Evolutionary conservation across 2,797 vertebrate species (phyloP).

Genomic region (Cetoscarus ocellatus): DNA sequence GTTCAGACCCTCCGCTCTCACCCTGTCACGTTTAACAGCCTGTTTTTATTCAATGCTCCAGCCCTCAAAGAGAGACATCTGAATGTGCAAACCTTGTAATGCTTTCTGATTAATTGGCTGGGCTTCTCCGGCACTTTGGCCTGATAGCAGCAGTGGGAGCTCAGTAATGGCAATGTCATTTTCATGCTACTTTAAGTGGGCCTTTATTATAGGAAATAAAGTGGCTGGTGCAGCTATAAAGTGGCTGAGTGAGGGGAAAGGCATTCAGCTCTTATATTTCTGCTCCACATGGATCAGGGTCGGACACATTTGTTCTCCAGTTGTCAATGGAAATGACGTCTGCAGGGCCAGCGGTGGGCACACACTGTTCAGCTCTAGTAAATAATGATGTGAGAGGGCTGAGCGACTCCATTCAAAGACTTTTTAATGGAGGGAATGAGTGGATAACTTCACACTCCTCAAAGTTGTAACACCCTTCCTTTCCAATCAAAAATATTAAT

Average conservation of each 20-base stretch:
- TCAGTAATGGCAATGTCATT: slow-evolving; percentile 72
- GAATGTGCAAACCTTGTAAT: slow-evolving; percentile 60
- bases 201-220: slow-evolving; percentile 78
- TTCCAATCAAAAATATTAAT: not conserved
- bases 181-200: slow-evolving; percentile 75
- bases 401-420: slow-evolving; percentile 20
- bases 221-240: slow-evolving; percentile 55
- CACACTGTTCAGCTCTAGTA: slow-evolving; percentile 1
- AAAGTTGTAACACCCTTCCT: not conserved
- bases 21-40: slow-evolving; percentile 22
- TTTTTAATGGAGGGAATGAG: slow-evolving; percentile 28
- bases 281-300: slow-evolving; percentile 32
- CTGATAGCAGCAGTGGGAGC: slow-evolving; percentile 69
- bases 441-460: slow-evolving; percentile 2
- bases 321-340: slow-evolving; percentile 30
- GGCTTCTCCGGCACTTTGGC: slow-evolving; percentile 68
- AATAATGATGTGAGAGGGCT: slow-evolving; percentile 25
- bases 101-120: slow-evolving; percentile 67
- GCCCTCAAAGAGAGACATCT: slow-evolving; percentile 43
- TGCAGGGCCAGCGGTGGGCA: slow-evolving; percentile 8
- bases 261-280: slow-evolving; percentile 33
- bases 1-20: slow-evolving; percentile 8
- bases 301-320: slow-evolving; percentile 23
- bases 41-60: slow-evolving; percentile 31
- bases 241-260: slow-evolving; percentile 51